phyloP scores from a whole-genome alignment of 2,113 vertebrate genomes.

The Sorex fumeus region DNA sequence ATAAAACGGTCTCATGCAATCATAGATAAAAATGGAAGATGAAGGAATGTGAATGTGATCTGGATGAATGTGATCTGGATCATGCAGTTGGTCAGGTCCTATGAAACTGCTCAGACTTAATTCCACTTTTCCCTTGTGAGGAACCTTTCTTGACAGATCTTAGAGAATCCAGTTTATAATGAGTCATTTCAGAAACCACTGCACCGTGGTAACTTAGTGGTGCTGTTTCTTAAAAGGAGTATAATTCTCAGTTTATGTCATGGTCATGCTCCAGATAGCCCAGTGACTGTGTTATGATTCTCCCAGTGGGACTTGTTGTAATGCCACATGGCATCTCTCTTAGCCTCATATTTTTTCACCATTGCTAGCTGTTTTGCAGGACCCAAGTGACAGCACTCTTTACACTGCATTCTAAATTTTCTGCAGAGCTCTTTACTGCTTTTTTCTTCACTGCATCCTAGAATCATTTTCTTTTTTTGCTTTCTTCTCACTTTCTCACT shows the following conservation, averaged over 20 bases:
- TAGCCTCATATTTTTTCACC: background rate
- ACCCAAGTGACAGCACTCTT: background rate
- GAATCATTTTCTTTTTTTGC: too few relatives aligned
- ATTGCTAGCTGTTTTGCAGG: background rate
- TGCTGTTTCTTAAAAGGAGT: conserved; percentile 31
- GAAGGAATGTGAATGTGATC: too few relatives aligned
- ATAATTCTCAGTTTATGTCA: background rate
- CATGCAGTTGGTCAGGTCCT: background rate
- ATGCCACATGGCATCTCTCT: background rate
- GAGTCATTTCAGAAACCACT: background rate
- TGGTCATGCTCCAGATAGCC: background rate
- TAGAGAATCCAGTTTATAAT: background rate
- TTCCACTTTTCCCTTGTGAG: background rate
- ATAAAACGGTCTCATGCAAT: background rate
- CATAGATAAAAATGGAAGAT: background rate
- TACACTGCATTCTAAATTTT: background rate
- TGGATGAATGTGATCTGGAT: background rate
- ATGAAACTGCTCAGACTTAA: background rate
- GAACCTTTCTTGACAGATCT: background rate
- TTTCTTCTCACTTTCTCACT: too few relatives aligned
- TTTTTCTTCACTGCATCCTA: background rate
- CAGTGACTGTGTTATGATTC: background rate
- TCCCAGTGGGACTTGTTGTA: background rate
- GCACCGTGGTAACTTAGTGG: background rate
- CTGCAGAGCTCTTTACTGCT: background rate